These are phyloP conservation scores for Chloropsis hardwickii DNA, from an alignment of 2,113 vertebrate genomes.

Conservation along the genomic window DNA sequence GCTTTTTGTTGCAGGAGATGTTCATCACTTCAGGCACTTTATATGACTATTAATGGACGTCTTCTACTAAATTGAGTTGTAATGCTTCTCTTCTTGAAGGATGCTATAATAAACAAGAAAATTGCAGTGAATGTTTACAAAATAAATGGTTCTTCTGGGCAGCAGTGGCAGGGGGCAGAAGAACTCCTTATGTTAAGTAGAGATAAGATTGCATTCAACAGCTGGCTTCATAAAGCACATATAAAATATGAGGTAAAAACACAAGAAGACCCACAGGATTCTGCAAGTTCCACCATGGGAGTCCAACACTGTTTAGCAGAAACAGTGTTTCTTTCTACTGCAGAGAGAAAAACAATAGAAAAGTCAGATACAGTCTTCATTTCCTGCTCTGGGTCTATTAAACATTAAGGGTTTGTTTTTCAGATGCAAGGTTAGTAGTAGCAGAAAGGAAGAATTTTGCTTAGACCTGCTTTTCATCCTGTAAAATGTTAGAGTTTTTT, in stretches of 20 bases:
- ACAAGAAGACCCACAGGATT: background rate
- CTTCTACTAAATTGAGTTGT: background rate
- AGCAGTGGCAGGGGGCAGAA: background rate
- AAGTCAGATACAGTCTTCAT: background rate
- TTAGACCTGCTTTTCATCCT: background rate
- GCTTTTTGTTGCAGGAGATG: background rate
- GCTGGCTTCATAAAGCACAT: background rate
- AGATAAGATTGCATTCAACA: constrained; percentile 7
- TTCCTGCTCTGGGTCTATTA: background rate
- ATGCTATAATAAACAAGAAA: background rate
- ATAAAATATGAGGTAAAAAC: constrained; percentile 7
- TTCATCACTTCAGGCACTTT: background rate
- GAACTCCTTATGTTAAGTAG: constrained; percentile 18
- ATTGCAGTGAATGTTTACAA: background rate
- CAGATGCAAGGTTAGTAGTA: background rate
- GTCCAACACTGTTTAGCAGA: background rate
- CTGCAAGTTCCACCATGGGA: background rate
- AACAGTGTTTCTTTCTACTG: background rate
- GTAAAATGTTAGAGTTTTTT: background rate
- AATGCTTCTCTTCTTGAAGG: background rate
- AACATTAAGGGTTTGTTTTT: constrained; percentile 24
- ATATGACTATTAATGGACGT: background rate
- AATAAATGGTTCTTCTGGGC: background rate
- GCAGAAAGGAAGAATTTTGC: background rate
- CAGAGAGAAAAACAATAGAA: background rate